Percentiles rank a stretch among this genome's conserved stretches.
Evolutionary conservation across 2,888 invertebrate species (phyloP).

Genomic region (Coenonympha arcania): DNA sequence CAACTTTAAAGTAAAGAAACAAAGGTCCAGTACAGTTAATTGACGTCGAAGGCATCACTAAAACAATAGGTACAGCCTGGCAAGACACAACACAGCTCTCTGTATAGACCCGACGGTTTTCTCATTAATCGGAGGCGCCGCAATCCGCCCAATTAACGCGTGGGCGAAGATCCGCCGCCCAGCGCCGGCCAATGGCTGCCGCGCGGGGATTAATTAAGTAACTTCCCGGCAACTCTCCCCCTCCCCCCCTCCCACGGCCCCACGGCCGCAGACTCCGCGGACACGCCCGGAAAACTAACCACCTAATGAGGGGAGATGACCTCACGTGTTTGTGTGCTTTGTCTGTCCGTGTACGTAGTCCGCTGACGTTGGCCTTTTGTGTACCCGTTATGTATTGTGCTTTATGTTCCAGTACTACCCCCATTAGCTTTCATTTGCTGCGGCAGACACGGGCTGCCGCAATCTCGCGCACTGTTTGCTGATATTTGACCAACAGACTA

Average conservation of each 20-base stretch:
- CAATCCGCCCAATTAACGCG: conserved; percentile 73
- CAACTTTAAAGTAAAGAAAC: not conserved
- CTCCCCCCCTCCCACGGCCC: conserved; percentile 39
- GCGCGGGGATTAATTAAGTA: conserved; percentile 73
- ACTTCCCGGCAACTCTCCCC: conserved; percentile 56
- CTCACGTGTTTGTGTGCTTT: conserved; percentile 66
- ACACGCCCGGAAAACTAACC: conserved; percentile 75
- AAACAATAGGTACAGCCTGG: conserved; percentile 17
- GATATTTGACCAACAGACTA: conserved; percentile 5
- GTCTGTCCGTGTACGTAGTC: conserved; percentile 41
- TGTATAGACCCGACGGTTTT: conserved; percentile 36
- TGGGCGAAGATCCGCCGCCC: conserved; percentile 65
- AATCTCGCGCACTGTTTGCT: conserved; percentile 8
- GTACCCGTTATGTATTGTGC: conserved; percentile 52
- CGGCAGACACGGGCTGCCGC: conserved; percentile 11
- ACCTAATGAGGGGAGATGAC: conserved; percentile 75
- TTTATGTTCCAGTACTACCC: conserved; percentile 20
- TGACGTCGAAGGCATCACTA: conserved; percentile 20
- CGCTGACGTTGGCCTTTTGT: conserved; percentile 61
- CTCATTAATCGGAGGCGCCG: conserved; percentile 59
- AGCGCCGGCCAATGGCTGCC: conserved; percentile 71
- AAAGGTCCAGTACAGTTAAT: not conserved
- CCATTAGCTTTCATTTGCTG: conserved; percentile 28
- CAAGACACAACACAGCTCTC: conserved; percentile 18
- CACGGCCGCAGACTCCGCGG: conserved; percentile 65